phyloP scores from a whole-genome alignment of 2,888 invertebrate genomes.

The Cantharis lateralis region DNA sequence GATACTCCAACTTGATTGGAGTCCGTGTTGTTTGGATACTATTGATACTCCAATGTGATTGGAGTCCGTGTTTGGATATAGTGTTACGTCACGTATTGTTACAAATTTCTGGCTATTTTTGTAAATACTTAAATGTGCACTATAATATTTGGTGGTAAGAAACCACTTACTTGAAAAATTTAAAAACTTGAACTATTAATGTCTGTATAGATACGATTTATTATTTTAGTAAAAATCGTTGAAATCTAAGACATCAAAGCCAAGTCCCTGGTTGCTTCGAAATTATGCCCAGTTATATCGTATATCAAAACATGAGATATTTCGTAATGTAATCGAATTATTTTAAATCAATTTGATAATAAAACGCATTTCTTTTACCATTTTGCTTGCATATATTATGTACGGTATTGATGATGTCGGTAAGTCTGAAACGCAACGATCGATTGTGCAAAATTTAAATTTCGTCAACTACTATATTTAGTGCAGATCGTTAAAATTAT shows the following conservation, averaged over 20 bases:
- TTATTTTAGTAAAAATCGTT: neutral
- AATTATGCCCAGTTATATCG: neutral
- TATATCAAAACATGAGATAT: neutral
- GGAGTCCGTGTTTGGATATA: no score
- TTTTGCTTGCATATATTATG: no score
- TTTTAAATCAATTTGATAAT: neutral
- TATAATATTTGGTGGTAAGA: no score
- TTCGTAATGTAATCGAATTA: neutral
- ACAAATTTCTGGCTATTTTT: no score
- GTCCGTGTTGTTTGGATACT: no score
- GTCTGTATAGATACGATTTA: neutral
- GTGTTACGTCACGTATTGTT: no score
- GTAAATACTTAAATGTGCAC: no score
- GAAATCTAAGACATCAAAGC: neutral
- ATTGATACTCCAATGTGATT: no score
- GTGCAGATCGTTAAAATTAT: neutral
- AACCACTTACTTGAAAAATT: no score
- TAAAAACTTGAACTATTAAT: no score
- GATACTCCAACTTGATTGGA: no score
- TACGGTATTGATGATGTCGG: neutral
- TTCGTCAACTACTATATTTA: neutral
- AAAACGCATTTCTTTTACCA: no score
- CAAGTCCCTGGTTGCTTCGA: neutral
- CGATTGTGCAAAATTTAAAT: neutral
- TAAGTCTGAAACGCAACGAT: neutral